Evolutionary conservation across 2,888 invertebrate species (phyloP).

Genomic region (Campoletis raptor): DNA sequence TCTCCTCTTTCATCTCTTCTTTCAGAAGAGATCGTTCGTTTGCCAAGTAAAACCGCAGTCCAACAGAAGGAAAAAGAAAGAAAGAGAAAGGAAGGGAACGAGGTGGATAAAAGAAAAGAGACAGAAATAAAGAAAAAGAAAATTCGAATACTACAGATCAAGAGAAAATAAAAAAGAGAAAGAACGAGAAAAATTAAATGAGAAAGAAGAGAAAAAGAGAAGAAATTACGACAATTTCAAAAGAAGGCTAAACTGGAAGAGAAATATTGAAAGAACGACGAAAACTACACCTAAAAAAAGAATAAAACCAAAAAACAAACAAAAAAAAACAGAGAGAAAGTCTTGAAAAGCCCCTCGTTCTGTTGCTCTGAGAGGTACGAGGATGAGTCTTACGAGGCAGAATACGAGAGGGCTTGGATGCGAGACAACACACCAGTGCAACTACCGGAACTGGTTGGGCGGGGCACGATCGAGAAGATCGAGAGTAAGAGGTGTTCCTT

Average conservation of each 20-base stretch:
- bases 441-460: conserved; percentile 34
- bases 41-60: conserved; percentile 42
- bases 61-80: background rate
- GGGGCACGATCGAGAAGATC: conserved; percentile 23
- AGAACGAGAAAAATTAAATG: background rate
- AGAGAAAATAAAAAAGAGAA: background rate
- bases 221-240: background rate
- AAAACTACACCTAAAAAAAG: background rate
- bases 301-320: too few species aligned
- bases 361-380: background rate
- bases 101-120: too few species aligned
- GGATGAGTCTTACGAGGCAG: background rate
- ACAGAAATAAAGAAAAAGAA: too few species aligned
- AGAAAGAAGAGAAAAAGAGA: background rate
- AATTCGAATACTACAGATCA: too few species aligned
- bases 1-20: conserved; percentile 32
- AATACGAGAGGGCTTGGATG: background rate
- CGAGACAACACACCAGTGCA: background rate
- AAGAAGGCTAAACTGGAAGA: background rate
- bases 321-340: background rate
- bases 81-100: background rate
- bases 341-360: background rate
- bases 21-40: conserved; percentile 27
- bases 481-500: conserved; percentile 24
- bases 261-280: background rate